These are phyloP conservation scores for Cephus pulcher DNA, from an alignment of 2,888 invertebrate species.

Conservation along the genomic window DNA sequence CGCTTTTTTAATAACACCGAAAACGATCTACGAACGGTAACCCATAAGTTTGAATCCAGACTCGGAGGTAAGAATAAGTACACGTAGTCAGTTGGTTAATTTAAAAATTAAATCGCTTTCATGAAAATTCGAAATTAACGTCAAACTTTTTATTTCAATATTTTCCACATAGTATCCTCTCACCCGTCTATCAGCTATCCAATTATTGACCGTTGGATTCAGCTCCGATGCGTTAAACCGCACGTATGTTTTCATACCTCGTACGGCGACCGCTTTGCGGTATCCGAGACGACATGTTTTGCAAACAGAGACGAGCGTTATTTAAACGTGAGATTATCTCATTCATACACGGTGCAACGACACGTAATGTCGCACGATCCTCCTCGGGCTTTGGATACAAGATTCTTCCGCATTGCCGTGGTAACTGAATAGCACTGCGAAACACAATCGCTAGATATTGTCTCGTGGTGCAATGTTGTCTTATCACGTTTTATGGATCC, in stretches of 20 bases:
- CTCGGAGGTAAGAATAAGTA: too few species aligned
- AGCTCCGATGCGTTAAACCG: not conserved
- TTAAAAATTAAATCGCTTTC: too few species aligned
- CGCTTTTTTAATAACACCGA: too few species aligned
- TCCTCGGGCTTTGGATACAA: not conserved
- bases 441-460: not conserved
- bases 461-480: not conserved
- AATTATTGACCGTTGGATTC: not conserved
- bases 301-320: slow-evolving; percentile 1
- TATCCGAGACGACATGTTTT: slow-evolving; percentile 1
- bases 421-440: not conserved
- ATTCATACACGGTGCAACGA: slow-evolving; percentile 3
- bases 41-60: too few species aligned
- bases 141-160: too few species aligned
- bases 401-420: not conserved
- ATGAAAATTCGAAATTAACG: too few species aligned
- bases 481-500: not conserved
- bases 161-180: too few species aligned
- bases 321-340: slow-evolving; percentile 1
- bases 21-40: too few species aligned
- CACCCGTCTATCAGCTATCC: not conserved
- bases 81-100: too few species aligned
- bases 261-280: not conserved
- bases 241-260: not conserved
- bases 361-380: not conserved